A percentile compares a stretch with the other conserved stretches of the same genome.
phyloP scores from a whole-genome alignment of 2,888 invertebrate species.

The Yponomeuta malinellus region DNA sequence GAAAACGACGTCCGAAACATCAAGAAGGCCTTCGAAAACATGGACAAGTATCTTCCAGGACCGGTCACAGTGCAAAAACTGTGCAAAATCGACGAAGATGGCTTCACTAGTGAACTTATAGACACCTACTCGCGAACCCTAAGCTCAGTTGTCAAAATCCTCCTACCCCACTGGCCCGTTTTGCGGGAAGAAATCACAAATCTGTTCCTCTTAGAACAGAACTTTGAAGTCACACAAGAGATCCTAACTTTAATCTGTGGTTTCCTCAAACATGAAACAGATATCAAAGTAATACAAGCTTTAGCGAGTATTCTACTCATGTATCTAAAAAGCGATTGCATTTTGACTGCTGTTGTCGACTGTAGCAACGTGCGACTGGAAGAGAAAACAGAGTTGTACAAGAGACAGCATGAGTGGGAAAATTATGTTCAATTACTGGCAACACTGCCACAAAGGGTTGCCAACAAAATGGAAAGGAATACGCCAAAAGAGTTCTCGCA shows the following conservation, averaged over 20 bases:
- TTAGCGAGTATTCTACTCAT: conserved; percentile 58
- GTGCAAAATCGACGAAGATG: conserved; percentile 59
- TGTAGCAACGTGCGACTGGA: conserved; percentile 34
- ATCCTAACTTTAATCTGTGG: conserved; percentile 61
- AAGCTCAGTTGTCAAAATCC: conserved; percentile 55
- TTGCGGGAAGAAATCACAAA: conserved; percentile 54
- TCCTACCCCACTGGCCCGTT: conserved; percentile 77
- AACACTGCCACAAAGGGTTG: conserved; percentile 81
- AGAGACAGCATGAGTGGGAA: conserved; percentile 54
- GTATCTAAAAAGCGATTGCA: conserved; percentile 73
- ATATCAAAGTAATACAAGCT: conserved; percentile 40
- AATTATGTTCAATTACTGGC: conserved; percentile 77
- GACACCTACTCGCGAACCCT: conserved; percentile 71
- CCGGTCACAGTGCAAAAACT: conserved; percentile 81
- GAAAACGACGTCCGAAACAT: conserved; percentile 41
- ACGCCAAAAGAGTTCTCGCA: conserved; percentile 76
- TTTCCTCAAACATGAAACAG: conserved; percentile 57
- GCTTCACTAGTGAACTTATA: conserved; percentile 44
- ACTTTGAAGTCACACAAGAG: conserved; percentile 60
- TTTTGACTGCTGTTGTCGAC: conserved; percentile 69
- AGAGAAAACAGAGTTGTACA: conserved; percentile 28
- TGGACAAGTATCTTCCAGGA: conserved; percentile 62
- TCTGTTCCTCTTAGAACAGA: conserved; percentile 75
- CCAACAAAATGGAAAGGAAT: conserved; percentile 77
- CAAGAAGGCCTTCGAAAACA: conserved; percentile 25